Percentiles rank a stretch among this genome's conserved stretches.
Conservation (phyloP, 92 coral and sea anemone species). For the Phenganax stokvisi region DNA sequence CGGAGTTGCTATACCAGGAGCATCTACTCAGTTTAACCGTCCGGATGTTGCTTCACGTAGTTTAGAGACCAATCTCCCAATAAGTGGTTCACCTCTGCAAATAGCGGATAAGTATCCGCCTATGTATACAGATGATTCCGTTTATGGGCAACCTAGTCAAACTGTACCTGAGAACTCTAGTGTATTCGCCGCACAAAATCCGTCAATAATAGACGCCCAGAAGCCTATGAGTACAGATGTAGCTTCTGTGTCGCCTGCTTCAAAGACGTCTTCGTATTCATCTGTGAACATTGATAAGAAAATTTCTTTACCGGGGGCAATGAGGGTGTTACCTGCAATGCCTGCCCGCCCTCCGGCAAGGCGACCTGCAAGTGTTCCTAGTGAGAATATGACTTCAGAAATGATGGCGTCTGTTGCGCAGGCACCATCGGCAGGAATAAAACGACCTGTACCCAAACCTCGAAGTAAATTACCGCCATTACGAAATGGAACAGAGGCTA, state of each 20-base stretch:
- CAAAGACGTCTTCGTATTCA: not conserved
- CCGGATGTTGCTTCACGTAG: not conserved
- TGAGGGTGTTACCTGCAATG: conserved; percentile 20
- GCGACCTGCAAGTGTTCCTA: conserved; percentile 2
- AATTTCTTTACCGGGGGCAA: conserved; percentile 23
- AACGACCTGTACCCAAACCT: conserved; percentile 32
- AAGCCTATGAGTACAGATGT: not conserved
- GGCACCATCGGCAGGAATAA: not conserved
- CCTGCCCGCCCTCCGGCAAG: conserved; percentile 22
- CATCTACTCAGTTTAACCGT: conserved; percentile 14
- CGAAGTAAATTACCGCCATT: conserved; percentile 29
- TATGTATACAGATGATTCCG: not conserved
- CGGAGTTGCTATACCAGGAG: conserved; percentile 22
- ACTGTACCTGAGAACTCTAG: not conserved
- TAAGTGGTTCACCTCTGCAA: conserved; percentile 17
- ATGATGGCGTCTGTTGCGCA: not conserved
- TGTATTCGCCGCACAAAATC: not conserved
- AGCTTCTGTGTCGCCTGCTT: not conserved
- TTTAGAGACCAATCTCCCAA: not conserved
- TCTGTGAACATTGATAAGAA: not conserved
- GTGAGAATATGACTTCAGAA: not conserved
- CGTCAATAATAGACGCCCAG: not conserved
- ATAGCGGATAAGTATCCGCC: not conserved
- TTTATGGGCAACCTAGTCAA: not conserved
- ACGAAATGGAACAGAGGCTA: conserved; percentile 3